Conservation (phyloP, 2,888 invertebrate species). For the Tanytarsus gracilentus region DNA sequence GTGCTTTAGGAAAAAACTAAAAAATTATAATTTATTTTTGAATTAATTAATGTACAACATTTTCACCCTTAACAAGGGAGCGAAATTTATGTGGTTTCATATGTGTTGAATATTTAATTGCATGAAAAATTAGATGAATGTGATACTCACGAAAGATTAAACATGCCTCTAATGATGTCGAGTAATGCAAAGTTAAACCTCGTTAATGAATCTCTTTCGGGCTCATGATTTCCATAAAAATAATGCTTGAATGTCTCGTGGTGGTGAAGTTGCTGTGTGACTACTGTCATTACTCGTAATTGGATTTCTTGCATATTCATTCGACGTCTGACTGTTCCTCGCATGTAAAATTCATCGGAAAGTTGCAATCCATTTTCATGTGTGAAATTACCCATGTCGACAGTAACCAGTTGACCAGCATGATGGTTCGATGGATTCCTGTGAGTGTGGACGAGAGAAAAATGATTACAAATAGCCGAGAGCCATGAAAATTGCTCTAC, state of each 20-base stretch:
- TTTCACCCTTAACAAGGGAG: not conserved
- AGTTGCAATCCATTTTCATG: conserved; percentile 35
- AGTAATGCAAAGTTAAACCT: conserved; percentile 54
- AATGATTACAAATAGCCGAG: not conserved
- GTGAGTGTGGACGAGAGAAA: not conserved
- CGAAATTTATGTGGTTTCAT: conserved; percentile 1
- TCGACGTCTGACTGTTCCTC: conserved; percentile 41
- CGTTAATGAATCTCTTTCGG: conserved; percentile 53
- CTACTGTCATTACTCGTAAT: conserved; percentile 50
- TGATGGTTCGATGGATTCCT: conserved; percentile 49
- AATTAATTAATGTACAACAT: not conserved
- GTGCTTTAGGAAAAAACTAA: conserved; percentile 34
- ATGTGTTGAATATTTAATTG: conserved; percentile 18
- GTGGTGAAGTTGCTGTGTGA: conserved; percentile 43
- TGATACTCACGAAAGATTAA: conserved; percentile 53
- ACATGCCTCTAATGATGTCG: conserved; percentile 53
- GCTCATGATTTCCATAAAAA: conserved; percentile 45
- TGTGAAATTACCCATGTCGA: conserved; percentile 46
- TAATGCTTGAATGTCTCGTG: conserved; percentile 47
- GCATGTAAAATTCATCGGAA: conserved; percentile 34
- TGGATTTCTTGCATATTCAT: conserved; percentile 49
- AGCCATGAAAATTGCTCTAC: not conserved
- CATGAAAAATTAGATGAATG: conserved; percentile 9
- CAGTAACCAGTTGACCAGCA: conserved; percentile 46
- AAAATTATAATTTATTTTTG: not conserved